Base-by-base conservation (phyloP, 92 coral and sea anemone species). In the Galaxea fascicularis region DNA sequence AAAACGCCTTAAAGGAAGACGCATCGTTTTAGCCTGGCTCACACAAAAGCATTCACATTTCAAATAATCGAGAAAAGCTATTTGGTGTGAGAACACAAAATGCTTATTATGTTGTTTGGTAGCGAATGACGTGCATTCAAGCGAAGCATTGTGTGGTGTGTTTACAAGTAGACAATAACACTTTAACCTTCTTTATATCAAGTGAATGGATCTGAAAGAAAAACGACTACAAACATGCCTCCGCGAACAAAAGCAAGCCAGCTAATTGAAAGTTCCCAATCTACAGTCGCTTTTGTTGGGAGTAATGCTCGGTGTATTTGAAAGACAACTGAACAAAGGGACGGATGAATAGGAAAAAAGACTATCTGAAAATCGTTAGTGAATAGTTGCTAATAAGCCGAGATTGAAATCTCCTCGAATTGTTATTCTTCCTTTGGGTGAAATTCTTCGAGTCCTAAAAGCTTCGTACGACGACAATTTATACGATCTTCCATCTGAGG, bases 91-190 rank as follows among this genome's bases (percentile, higher is more conserved):
- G 65, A 79, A 30, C 78, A 57, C 88, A 77, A 82, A 89, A 88
- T 85, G 88, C 71, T 91, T 91, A 91, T 91, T 91, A 85, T 77
- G 63, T 47, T 83, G 52, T 73, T 88, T 88, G 95, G 84, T 63
- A 79, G 72, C 79, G 84, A 77, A 82, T 91, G 95, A 91, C 95
- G 90, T 84, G 67, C 82, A 65, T 67, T 88, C 86, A 81, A 71
- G 77, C 15, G 71, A 70, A 79, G 87, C 77, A 79, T 88, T 88
- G 87, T 83, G 86, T 84, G 78, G 65, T 65, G 71, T 91, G 95
- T 91, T 91, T 91, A 88, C 95, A 66, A 87, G 74, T 39, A 72
- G 82, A 91, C 95, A 91, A 91, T 91, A 76, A 87, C 85, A 87
- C 95, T 91, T 81, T 84, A 85, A 73, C 57, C 31, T 75, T 53